Evolutionary conservation across 2,797 vertebrate genomes (phyloP).

Genomic region (Neosalanx taihuensis): DNA sequence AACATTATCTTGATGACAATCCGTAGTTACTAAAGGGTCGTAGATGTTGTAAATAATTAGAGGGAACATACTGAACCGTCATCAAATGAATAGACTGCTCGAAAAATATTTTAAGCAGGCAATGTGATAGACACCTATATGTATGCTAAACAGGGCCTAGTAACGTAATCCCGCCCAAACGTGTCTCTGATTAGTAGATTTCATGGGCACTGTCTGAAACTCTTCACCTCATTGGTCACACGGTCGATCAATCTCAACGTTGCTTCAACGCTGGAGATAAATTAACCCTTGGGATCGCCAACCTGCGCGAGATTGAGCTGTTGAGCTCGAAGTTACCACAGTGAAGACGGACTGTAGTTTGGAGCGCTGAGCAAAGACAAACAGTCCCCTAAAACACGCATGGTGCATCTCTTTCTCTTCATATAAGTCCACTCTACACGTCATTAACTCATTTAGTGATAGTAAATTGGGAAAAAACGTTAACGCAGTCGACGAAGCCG

Average conservation of each 20-base stretch:
- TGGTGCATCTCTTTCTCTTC: constrained; percentile 20
- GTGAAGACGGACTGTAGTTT: constrained; percentile 7
- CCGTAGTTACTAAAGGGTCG: neutral
- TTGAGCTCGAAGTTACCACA: constrained; percentile 29
- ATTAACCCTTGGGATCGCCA: constrained; percentile 35
- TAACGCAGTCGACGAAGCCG: neutral
- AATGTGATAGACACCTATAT: constrained; percentile 6
- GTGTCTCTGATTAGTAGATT: constrained; percentile 23
- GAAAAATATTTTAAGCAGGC: constrained; percentile 32
- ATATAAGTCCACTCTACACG: constrained; percentile 14
- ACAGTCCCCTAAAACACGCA: constrained; percentile 30
- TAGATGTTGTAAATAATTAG: neutral
- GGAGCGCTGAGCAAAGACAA: constrained; percentile 6
- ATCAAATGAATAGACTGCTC: neutral
- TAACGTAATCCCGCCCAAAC: neutral
- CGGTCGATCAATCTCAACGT: constrained; percentile 21
- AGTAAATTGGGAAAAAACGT: neutral
- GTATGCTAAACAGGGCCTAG: neutral
- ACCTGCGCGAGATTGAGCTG: constrained; percentile 39
- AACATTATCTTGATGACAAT: neutral
- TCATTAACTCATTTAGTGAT: constrained; percentile 20
- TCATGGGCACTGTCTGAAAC: neutral
- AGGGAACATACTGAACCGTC: neutral
- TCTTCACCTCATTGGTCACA: constrained; percentile 26
- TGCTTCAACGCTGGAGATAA: constrained; percentile 24